These are phyloP conservation scores for Epirrhoe tristata DNA, from an alignment of 2,888 invertebrate genomes.

Conservation along the genomic window DNA sequence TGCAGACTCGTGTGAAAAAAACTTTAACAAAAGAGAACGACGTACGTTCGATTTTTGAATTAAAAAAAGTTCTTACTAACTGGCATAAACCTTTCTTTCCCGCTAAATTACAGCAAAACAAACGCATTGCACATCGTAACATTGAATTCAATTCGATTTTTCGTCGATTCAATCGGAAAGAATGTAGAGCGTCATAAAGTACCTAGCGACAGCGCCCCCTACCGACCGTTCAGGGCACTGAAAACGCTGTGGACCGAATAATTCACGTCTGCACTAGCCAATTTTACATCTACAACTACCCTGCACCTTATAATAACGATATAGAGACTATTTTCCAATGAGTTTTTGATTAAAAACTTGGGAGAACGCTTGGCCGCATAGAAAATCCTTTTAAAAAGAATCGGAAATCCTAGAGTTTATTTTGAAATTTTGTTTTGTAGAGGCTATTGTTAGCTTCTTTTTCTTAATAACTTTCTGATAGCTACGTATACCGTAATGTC, in stretches of 20 bases:
- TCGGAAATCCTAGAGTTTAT: constrained; percentile 39
- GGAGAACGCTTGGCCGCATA: constrained; percentile 42
- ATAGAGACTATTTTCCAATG: constrained; percentile 31
- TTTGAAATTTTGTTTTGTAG: constrained; percentile 33
- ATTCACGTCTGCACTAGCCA: constrained; percentile 59
- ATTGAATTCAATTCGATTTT: constrained; percentile 66
- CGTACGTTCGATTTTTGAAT: background rate
- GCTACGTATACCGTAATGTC: background rate
- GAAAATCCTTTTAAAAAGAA: constrained; percentile 48
- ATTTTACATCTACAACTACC: constrained; percentile 42
- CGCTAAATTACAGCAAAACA: constrained; percentile 16
- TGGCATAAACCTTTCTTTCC: background rate
- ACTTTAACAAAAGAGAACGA: too few relatives aligned
- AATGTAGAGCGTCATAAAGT: constrained; percentile 65
- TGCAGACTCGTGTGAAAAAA: too few relatives aligned
- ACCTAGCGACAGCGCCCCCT: constrained; percentile 54
- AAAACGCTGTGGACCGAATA: constrained; percentile 65
- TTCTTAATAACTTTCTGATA: constrained; percentile 13
- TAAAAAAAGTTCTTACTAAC: background rate
- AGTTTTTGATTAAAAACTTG: constrained; percentile 25
- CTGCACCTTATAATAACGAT: constrained; percentile 23
- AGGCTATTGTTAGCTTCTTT: constrained; percentile 19
- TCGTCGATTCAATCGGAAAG: constrained; percentile 57
- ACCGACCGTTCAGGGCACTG: constrained; percentile 55
- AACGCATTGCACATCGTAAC: constrained; percentile 44